Conservation (phyloP, 1,140 invertebrate genomes). For the Leptoteleia sp. region DNA sequence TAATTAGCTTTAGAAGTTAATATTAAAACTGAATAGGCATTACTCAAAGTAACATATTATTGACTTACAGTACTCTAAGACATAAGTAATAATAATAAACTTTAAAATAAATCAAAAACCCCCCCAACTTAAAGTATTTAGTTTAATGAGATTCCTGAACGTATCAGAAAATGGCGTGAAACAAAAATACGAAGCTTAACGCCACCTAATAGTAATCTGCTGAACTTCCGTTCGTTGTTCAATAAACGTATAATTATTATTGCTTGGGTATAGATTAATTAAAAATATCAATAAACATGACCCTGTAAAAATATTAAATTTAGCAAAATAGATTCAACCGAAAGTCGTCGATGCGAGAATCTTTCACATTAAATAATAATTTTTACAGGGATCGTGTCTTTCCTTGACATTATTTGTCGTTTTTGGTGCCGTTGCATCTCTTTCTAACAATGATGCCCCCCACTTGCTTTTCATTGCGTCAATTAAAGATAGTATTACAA, state of each 20-base stretch:
- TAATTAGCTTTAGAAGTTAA: too few relatives aligned
- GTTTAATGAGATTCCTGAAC: too few relatives aligned
- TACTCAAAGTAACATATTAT: too few relatives aligned
- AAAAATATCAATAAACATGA: neutral
- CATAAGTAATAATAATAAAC: constrained; percentile 22
- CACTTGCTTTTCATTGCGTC: neutral
- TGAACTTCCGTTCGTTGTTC: constrained; percentile 70
- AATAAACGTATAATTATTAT: constrained; percentile 65
- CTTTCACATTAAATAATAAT: neutral
- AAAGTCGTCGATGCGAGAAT: neutral
- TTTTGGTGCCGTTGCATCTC: neutral
- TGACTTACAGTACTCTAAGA: constrained; percentile 14
- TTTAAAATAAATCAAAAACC: constrained; percentile 32
- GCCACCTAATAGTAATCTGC: constrained; percentile 56
- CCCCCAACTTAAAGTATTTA: constrained; percentile 19
- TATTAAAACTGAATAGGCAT: too few relatives aligned
- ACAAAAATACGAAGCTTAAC: constrained; percentile 18
- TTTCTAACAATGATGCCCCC: neutral
- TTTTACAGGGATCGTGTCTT: constrained; percentile 2
- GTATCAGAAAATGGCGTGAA: constrained; percentile 2
- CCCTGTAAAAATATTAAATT: constrained; percentile 8
- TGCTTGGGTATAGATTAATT: neutral
- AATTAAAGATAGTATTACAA: constrained; percentile 6
- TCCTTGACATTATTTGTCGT: neutral
- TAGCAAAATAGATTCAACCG: neutral